These are phyloP conservation scores for Riparia riparia DNA, from an alignment of 2,113 vertebrate species.

Conservation along the genomic window DNA sequence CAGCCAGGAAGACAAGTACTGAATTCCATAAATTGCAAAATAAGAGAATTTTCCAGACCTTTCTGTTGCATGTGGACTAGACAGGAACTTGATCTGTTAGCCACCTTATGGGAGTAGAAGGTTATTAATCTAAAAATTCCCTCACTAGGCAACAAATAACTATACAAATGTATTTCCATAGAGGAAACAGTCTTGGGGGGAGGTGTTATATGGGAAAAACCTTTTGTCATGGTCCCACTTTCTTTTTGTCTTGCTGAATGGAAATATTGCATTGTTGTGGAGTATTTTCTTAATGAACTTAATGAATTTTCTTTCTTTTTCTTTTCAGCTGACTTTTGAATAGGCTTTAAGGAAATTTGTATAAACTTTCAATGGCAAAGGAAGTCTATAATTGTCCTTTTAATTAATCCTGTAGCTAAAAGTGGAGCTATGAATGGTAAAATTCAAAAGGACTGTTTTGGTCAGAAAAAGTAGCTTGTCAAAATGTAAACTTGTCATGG, in stretches of 20 bases:
- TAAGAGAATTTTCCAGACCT: neutral
- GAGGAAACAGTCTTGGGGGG: fast-evolving
- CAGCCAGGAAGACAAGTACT: neutral
- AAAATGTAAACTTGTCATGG: neutral
- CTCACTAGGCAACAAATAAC: neutral
- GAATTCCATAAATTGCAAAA: neutral
- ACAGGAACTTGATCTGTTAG: neutral
- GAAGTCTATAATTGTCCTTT: neutral
- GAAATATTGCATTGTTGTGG: neutral
- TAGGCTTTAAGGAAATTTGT: neutral
- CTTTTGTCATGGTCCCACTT: neutral
- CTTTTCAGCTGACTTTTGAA: neutral
- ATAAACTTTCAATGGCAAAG: neutral
- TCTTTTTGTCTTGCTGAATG: neutral
- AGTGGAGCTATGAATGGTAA: neutral
- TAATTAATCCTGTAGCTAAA: slow-evolving; percentile 10
- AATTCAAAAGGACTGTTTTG: neutral
- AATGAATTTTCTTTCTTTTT: neutral
- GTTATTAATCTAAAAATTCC: neutral
- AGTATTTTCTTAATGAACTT: neutral
- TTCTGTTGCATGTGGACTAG: neutral
- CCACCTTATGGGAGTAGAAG: neutral
- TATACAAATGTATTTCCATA: neutral
- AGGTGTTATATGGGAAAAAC: neutral
- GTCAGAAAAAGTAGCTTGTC: neutral